A percentile compares a stretch with the other conserved stretches of the same genome.
These are phyloP conservation scores for Myotis brandtii DNA, from an alignment of 2,113 vertebrate species.

Conservation along the genomic window DNA sequence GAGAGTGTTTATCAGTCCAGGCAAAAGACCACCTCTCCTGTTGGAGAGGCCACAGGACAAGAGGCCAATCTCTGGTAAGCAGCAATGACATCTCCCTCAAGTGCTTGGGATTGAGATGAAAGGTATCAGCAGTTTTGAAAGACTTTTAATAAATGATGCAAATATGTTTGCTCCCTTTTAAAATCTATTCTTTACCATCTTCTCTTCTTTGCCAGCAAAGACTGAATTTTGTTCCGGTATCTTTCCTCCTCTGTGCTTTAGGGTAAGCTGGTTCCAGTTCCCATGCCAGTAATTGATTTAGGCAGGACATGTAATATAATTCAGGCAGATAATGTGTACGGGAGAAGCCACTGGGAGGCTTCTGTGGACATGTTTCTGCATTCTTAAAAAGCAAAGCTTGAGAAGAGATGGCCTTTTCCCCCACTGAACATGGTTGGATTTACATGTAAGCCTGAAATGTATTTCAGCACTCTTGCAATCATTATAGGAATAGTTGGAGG, in stretches of 20 bases:
- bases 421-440: slow-evolving; percentile 28
- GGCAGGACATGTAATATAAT: background rate
- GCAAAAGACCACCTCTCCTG: background rate
- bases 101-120: background rate
- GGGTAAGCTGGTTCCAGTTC: background rate
- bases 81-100: background rate
- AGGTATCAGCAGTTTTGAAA: background rate
- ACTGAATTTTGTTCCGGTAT: background rate
- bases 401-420: background rate
- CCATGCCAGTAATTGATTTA: background rate
- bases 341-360: background rate
- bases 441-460: background rate
- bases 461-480: background rate
- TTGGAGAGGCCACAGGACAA: background rate
- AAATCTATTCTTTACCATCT: background rate
- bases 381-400: slow-evolving; percentile 3
- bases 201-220: background rate
- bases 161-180: background rate
- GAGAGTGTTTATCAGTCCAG: background rate
- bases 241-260: background rate
- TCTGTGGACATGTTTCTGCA: background rate
- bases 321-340: background rate
- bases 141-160: background rate
- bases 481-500: background rate
- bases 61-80: background rate